Conservation (phyloP, 2,888 invertebrate genomes). For the Helleia helle region DNA sequence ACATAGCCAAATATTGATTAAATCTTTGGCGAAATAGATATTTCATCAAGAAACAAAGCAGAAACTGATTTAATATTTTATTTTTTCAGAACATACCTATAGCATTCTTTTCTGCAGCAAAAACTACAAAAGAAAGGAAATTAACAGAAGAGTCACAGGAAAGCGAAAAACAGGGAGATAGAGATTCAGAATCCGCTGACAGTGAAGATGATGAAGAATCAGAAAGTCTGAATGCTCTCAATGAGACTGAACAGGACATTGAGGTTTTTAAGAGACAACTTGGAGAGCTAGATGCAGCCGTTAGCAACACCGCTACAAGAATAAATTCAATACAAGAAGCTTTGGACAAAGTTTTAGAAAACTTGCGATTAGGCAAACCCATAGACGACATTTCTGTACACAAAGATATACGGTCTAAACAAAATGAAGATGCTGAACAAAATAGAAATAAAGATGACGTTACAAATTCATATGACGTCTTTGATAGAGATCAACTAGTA, state of each 20-base stretch:
- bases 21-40: too few species aligned
- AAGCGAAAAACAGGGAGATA: constrained; percentile 23
- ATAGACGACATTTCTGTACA: constrained; percentile 31
- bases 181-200: constrained; percentile 45
- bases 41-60: too few species aligned
- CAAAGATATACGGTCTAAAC: too few species aligned
- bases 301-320: constrained; percentile 69
- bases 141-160: constrained; percentile 45
- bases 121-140: constrained; percentile 68
- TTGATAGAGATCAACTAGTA: constrained; percentile 81
- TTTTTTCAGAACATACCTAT: constrained; percentile 75
- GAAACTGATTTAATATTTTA: constrained; percentile 1
- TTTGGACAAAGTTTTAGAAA: constrained; percentile 56
- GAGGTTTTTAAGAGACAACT: constrained; percentile 66
- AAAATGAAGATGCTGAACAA: constrained; percentile 15
- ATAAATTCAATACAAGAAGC: constrained; percentile 69
- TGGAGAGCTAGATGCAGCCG: constrained; percentile 63
- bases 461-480: constrained; percentile 73
- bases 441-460: constrained; percentile 22
- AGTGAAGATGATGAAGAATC: constrained; percentile 29
- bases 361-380: constrained; percentile 44
- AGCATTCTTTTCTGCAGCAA: constrained; percentile 93
- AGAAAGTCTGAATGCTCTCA: constrained; percentile 32
- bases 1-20: too few species aligned
- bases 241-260: constrained; percentile 48